A percentile compares a stretch with the other conserved stretches of the same genome.
Conservation (phyloP, 2,888 invertebrate genomes). For the Troilus luridus region DNA sequence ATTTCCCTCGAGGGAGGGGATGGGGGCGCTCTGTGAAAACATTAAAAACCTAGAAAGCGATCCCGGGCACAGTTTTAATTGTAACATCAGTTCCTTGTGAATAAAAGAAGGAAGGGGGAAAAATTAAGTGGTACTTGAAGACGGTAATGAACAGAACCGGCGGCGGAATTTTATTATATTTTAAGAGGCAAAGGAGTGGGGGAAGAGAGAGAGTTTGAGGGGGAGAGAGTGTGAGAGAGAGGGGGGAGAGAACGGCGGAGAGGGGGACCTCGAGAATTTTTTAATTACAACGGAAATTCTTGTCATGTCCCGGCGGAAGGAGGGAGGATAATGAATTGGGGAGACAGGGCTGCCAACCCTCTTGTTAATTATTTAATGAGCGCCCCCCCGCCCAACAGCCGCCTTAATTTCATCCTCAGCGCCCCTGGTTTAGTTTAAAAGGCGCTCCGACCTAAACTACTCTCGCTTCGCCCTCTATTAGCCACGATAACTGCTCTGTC, state of each 20-base stretch:
- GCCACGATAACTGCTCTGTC: neutral
- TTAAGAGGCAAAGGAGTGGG: conserved; percentile 57
- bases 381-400: neutral
- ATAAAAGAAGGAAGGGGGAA: neutral
- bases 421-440: conserved; percentile 56
- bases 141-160: conserved; percentile 60
- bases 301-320: conserved; percentile 52
- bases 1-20: neutral
- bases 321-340: conserved; percentile 57
- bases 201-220: too few relatives aligned
- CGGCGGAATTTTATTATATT: conserved; percentile 61
- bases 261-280: conserved; percentile 59
- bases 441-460: neutral
- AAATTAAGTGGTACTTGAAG: conserved; percentile 53
- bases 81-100: conserved; percentile 43
- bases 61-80: conserved; percentile 50
- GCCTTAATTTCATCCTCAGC: conserved; percentile 58
- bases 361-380: conserved; percentile 60
- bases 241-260: neutral
- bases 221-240: too few relatives aligned
- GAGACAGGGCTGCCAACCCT: conserved; percentile 57
- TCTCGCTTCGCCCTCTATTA: neutral
- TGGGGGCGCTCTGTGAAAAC: neutral
- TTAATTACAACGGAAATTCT: conserved; percentile 62
- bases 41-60: conserved; percentile 28